Base-by-base conservation (phyloP, 1,140 invertebrate genomes). In the Hirudo medicinalis region DNA sequence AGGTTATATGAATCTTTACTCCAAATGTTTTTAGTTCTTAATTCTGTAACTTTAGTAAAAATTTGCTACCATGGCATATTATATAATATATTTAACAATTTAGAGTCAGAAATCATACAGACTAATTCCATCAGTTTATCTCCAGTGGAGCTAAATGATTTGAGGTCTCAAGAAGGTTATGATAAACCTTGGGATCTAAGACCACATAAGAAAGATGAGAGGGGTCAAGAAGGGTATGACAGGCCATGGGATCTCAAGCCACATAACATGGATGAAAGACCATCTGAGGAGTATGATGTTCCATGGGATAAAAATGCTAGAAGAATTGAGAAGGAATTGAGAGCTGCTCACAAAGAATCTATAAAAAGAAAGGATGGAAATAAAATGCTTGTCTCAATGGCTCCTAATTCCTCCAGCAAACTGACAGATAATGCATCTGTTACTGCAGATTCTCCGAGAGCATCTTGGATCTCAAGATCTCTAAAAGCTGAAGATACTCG, bases 231-330 rank as follows among this genome's bases (percentile, higher is more conserved):
- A 49, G 32, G 69, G 36, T 73, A 73, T 53, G 72, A 73, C 13
- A 69, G 57, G 25, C 72, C 72, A 13, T 73, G 72, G 72, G 72
- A 73, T 43, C 54, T 70, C 49, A 70, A 71, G 25, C 72, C 72
- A 20, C 68, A 73, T 25, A 54, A 66, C 15, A 73, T 71, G 69
- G 72, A 73, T 67, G 55, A 71, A 53, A 43, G 72, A 11, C 43
- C 69, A 17, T n/a, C 66, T 20, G 43, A 66, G 36, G 70, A 73
- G 43, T 73, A 73, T 36, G 72, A 73, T 20, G 69, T 54, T 19
- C 72, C 72, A n/a, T 73, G 72, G 72, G 72, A 73, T 60, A 55
- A 73, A 32, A 73, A 73, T n/a, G 72, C 69, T n/a, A 63, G 54
- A 22, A 36, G 69, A 9, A 68, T 73, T 29, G 72, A 73, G 36